Conservation (phyloP, 1,140 invertebrate genomes). For the Dinoponera quadriceps region DNA sequence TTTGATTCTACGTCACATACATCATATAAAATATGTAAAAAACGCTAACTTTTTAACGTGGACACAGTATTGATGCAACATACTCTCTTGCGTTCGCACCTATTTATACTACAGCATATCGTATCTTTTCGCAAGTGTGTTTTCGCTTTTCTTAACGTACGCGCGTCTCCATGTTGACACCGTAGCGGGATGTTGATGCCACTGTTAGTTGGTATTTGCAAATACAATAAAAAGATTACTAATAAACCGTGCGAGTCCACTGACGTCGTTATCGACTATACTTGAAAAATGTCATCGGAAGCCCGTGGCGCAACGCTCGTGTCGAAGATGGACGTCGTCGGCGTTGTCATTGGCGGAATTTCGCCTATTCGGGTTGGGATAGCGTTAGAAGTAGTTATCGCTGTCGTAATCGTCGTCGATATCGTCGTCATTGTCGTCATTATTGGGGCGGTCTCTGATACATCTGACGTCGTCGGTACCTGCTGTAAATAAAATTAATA, state of each 20-base stretch:
- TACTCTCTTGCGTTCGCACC: conserved; percentile 31
- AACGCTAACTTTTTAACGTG: conserved; percentile 16
- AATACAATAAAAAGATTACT: conserved; percentile 50
- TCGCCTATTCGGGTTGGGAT: conserved; percentile 64
- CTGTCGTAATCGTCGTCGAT: conserved; percentile 49
- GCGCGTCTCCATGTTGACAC: background rate
- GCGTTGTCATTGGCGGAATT: conserved; percentile 70
- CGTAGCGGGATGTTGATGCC: background rate
- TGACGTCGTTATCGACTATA: conserved; percentile 56
- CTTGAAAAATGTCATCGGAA: conserved; percentile 80
- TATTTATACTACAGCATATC: conserved; percentile 23
- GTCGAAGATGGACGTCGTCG: conserved; percentile 79
- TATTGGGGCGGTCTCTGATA: conserved; percentile 59
- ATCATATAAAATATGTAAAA: background rate
- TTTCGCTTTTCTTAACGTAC: background rate
- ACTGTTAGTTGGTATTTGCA: conserved; percentile 23
- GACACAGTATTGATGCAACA: conserved; percentile 30
- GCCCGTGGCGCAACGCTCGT: conserved; percentile 77
- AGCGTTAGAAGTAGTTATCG: conserved; percentile 72
- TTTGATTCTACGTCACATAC: background rate
- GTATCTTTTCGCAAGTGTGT: conserved; percentile 24
- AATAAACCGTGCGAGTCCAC: conserved; percentile 39
- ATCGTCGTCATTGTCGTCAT: conserved; percentile 68
- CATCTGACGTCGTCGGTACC: conserved; percentile 79
- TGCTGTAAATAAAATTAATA: conserved; percentile 67